A percentile compares a stretch with the other conserved stretches of the same genome.
phyloP scores from a whole-genome alignment of 2,888 invertebrate genomes.

The Luperina testacea region DNA sequence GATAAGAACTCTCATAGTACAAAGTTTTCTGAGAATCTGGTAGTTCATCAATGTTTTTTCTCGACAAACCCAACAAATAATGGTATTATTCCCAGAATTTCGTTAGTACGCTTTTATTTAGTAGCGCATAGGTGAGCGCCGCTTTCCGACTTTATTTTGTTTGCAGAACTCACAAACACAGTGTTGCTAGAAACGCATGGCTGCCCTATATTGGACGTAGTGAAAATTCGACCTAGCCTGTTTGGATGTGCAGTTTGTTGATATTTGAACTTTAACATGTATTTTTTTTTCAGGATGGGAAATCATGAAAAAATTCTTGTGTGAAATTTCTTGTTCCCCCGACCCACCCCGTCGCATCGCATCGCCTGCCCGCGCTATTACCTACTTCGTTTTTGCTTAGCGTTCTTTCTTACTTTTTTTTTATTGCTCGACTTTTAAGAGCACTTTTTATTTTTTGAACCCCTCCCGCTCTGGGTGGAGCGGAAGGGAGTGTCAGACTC shows the following conservation, averaged over 20 bases:
- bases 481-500: no score
- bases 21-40: conserved; percentile 11
- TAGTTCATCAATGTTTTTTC: conserved; percentile 1
- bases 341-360: no score
- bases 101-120: conserved; percentile 31
- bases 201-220: conserved; percentile 27
- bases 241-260: conserved; percentile 44
- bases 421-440: no score
- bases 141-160: conserved; percentile 49
- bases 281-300: no score
- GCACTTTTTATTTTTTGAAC: no score
- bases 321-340: no score
- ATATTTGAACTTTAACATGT: conserved; percentile 31
- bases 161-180: conserved; percentile 48
- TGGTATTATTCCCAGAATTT: conserved; percentile 27
- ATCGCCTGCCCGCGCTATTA: no score
- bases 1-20: background rate
- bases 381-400: no score
- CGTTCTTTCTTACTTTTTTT: no score
- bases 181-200: conserved; percentile 47
- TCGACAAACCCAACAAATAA: conserved; percentile 23
- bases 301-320: no score
- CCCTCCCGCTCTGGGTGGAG: no score
- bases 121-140: conserved; percentile 25
- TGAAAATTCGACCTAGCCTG: conserved; percentile 27